These are phyloP conservation scores for Drosophila tropicalis DNA, from an alignment of 1,140 invertebrate genomes.

Conservation along the genomic window DNA sequence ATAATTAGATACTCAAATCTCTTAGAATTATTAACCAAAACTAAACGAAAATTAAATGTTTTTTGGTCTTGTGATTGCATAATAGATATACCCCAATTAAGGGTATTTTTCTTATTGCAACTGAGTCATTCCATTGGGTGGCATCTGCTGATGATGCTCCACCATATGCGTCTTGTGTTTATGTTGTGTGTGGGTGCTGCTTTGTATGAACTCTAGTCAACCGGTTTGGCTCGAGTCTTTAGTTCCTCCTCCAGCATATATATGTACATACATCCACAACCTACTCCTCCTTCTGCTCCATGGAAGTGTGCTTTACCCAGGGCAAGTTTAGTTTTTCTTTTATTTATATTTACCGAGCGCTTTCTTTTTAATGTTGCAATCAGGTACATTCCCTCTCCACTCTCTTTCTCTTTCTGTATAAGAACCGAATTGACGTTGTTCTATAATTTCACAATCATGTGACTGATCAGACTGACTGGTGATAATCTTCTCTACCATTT, in stretches of 20 bases:
- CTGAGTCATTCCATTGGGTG: constrained; percentile 30
- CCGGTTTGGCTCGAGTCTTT: constrained; percentile 52
- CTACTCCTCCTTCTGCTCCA: neutral
- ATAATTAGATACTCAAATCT: too few relatives aligned
- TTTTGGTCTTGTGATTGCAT: too few relatives aligned
- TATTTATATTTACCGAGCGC: constrained; percentile 39
- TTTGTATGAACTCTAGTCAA: constrained; percentile 54
- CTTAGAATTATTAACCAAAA: too few relatives aligned
- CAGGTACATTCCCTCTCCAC: constrained; percentile 35
- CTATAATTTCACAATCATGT: constrained; percentile 18
- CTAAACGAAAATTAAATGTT: too few relatives aligned
- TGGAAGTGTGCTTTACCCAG: constrained; percentile 38
- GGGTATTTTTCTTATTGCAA: neutral
- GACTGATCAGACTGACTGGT: neutral
- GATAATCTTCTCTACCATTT: neutral
- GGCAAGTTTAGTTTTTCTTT: constrained; percentile 37
- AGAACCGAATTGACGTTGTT: constrained; percentile 66
- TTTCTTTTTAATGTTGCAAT: constrained; percentile 67
- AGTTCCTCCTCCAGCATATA: constrained; percentile 11
- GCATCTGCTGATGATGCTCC: constrained; percentile 22
- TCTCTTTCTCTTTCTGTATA: constrained; percentile 25
- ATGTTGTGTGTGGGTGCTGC: constrained; percentile 42
- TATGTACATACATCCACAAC: neutral
- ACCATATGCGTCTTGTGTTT: constrained; percentile 23
- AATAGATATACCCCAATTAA: constrained; percentile 23